These are phyloP conservation scores for Calidris pygmaea DNA, from an alignment of 2,113 vertebrate genomes.

Conservation along the genomic window DNA sequence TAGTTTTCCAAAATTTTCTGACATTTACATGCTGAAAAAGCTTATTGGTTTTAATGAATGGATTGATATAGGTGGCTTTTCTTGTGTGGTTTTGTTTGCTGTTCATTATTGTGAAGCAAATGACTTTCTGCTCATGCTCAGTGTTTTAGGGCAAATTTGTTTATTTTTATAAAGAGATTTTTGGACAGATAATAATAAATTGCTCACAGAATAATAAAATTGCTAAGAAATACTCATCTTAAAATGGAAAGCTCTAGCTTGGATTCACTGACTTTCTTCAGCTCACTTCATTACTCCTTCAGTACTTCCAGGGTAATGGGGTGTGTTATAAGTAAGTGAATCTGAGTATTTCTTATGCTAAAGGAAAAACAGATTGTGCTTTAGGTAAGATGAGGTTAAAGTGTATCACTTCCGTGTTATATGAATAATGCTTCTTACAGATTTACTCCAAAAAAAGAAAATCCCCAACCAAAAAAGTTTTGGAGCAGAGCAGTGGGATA, in stretches of 20 bases:
- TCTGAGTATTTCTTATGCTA: neutral
- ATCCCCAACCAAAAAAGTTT: neutral
- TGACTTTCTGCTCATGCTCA: neutral
- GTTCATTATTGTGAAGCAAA: neutral
- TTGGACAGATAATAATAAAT: neutral
- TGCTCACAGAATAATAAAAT: neutral
- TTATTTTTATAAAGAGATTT: neutral
- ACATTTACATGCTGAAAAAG: neutral
- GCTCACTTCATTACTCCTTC: neutral
- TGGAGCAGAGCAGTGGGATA: neutral
- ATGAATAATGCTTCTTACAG: neutral
- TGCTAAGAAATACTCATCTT: neutral
- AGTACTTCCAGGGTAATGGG: fast-evolving
- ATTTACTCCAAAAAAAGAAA: neutral
- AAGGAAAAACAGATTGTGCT: neutral
- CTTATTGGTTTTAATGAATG: neutral
- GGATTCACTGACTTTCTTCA: neutral
- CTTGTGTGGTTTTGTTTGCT: neutral
- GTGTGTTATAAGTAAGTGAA: neutral
- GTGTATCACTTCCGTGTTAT: neutral
- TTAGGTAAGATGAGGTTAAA: neutral
- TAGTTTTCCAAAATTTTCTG: neutral
- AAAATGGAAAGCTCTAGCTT: neutral
- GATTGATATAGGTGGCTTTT: neutral
- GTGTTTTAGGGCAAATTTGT: neutral